Conservation (phyloP, 2,113 vertebrate genomes). For the Opisthocomus hoazin region DNA sequence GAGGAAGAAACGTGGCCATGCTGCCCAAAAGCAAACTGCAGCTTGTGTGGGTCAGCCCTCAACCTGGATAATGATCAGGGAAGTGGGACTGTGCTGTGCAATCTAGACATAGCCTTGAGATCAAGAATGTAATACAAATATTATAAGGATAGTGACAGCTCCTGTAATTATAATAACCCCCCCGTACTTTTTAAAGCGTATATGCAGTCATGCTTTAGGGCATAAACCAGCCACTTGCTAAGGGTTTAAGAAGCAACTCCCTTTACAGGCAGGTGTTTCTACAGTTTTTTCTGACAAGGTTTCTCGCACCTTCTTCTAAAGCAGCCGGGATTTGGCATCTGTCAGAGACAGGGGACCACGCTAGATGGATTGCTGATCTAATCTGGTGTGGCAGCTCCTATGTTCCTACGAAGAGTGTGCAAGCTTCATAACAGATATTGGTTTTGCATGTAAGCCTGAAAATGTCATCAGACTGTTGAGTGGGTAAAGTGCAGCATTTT, state of each 20-base stretch:
- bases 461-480: slow-evolving; percentile 47
- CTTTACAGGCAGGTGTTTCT: slow-evolving; percentile 26
- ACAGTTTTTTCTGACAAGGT: slow-evolving; percentile 2
- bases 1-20: neutral
- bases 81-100: neutral
- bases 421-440: slow-evolving; percentile 18
- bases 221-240: slow-evolving; percentile 21
- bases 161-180: neutral
- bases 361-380: slow-evolving; percentile 59
- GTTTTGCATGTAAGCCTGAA: slow-evolving; percentile 44
- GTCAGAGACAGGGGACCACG: slow-evolving; percentile 29
- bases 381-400: slow-evolving; percentile 56
- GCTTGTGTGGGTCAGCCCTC: slow-evolving; percentile 18
- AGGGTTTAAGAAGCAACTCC: neutral
- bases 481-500: slow-evolving; percentile 62
- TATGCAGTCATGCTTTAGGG: slow-evolving; percentile 19
- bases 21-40: neutral
- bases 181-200: neutral
- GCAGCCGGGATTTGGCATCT: slow-evolving; percentile 53
- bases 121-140: neutral
- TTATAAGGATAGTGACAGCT: slow-evolving; percentile 22
- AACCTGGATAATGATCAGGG: slow-evolving; percentile 20
- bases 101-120: neutral
- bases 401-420: neutral
- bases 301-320: slow-evolving; percentile 45